Conservation (phyloP, 2,113 vertebrate genomes). For the Chaenogobius annularis region DNA sequence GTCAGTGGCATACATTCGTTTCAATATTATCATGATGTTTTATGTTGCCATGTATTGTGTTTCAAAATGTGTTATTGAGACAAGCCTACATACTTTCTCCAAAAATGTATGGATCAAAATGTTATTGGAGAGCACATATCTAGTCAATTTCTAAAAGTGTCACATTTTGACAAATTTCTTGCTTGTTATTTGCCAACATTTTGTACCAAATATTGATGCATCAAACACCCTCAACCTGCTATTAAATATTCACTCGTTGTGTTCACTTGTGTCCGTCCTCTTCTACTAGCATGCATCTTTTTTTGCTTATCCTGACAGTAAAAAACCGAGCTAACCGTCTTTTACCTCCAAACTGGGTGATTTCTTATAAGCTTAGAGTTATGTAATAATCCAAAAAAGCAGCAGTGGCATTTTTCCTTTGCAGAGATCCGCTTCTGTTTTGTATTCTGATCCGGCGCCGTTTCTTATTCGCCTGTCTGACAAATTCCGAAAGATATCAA, state of each 20-base stretch:
- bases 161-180: background rate
- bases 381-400: slow-evolving; percentile 49
- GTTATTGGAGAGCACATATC: no score
- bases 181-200: background rate
- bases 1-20: no score
- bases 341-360: slow-evolving; percentile 18
- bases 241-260: background rate
- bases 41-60: no score
- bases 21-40: no score
- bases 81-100: no score
- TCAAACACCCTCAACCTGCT: slow-evolving; percentile 4
- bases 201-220: background rate
- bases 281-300: no score
- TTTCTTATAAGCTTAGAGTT: slow-evolving; percentile 27
- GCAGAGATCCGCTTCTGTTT: slow-evolving; percentile 46
- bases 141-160: no score
- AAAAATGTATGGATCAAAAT: no score
- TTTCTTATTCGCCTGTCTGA: slow-evolving; percentile 12
- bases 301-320: background rate
- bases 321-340: background rate
- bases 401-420: slow-evolving; percentile 37
- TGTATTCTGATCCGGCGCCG: slow-evolving; percentile 57
- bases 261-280: slow-evolving; percentile 5
- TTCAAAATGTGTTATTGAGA: no score
- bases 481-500: slow-evolving; percentile 39